A percentile compares a stretch with the other conserved stretches of the same genome.
These are phyloP conservation scores for Palaemon carinicauda DNA, from an alignment of 1,140 invertebrate species.

Conservation along the genomic window DNA sequence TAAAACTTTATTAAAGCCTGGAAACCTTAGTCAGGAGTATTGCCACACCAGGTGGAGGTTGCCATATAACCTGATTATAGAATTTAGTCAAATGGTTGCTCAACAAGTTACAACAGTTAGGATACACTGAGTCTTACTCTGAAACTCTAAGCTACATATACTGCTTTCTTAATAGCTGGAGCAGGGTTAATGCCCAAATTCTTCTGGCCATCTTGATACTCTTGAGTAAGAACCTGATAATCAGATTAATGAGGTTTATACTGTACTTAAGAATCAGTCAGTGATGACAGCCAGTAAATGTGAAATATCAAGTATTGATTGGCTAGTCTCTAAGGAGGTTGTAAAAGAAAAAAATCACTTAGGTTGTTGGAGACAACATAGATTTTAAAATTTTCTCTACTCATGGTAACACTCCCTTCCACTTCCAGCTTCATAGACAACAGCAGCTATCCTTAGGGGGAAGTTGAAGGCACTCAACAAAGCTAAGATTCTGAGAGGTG, in stretches of 20 bases:
- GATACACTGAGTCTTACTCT: slow-evolving; percentile 12
- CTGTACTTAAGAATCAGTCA: slow-evolving; percentile 4
- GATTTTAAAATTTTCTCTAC: slow-evolving; percentile 11
- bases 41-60: too few relatives aligned
- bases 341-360: neutral
- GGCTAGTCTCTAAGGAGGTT: slow-evolving; percentile 13
- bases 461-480: slow-evolving; percentile 26
- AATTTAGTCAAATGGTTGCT: slow-evolving; percentile 22
- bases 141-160: slow-evolving; percentile 25
- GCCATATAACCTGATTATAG: slow-evolving; percentile 34
- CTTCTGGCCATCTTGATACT: slow-evolving; percentile 24
- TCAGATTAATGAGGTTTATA: slow-evolving; percentile 17
- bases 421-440: neutral
- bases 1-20: slow-evolving; percentile 20
- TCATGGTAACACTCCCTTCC: slow-evolving; percentile 17
- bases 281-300: neutral
- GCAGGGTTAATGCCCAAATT: neutral
- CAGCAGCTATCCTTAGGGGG: neutral
- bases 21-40: slow-evolving; percentile 16
- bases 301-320: slow-evolving; percentile 1
- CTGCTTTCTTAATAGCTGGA: slow-evolving; percentile 19
- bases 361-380: slow-evolving; percentile 27
- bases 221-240: slow-evolving; percentile 21
- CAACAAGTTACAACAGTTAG: slow-evolving; percentile 25
- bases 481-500: slow-evolving; percentile 4